Evolutionary conservation across 2,113 vertebrate genomes (phyloP).

Genomic region (Psettodes erumei): DNA sequence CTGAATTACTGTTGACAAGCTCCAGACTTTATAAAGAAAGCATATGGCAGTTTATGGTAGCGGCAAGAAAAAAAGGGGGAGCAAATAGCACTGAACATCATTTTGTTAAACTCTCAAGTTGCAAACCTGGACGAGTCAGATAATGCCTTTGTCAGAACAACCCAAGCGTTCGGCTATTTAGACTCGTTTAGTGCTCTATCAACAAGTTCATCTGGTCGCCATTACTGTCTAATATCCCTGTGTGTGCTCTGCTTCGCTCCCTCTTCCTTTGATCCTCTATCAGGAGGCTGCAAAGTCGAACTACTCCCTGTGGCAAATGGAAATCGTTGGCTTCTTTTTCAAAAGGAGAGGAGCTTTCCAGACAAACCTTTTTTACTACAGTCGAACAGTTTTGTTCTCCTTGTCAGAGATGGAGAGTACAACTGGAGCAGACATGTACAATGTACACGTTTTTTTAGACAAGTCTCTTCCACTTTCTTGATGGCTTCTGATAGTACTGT

Average conservation of each 20-base stretch:
- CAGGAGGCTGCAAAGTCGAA: slow-evolving; percentile 53
- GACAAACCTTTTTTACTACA: slow-evolving; percentile 49
- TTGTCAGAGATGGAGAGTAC: slow-evolving; percentile 13
- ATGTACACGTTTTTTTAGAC: no score
- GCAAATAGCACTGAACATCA: slow-evolving; percentile 27
- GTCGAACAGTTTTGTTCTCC: slow-evolving; percentile 26
- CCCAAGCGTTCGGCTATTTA: slow-evolving; percentile 49
- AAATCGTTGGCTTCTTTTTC: slow-evolving; percentile 63
- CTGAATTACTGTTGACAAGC: slow-evolving; percentile 38
- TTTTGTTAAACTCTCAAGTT: slow-evolving; percentile 35
- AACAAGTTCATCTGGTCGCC: slow-evolving; percentile 64
- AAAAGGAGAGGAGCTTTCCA: slow-evolving; percentile 46
- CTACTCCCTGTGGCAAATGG: slow-evolving; percentile 55
- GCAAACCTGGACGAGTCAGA: slow-evolving; percentile 36
- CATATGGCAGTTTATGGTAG: slow-evolving; percentile 37
- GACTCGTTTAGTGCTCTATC: slow-evolving; percentile 56
- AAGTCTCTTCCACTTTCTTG: background rate
- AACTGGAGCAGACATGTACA: no score
- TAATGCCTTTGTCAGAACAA: slow-evolving; percentile 37
- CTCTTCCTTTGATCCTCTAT: slow-evolving; percentile 53
- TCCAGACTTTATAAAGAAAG: slow-evolving; percentile 33
- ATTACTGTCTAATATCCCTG: slow-evolving; percentile 59
- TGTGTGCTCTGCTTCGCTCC: slow-evolving; percentile 31
- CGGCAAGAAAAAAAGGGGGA: slow-evolving; percentile 4
- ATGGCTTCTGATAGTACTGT: background rate